A percentile compares a stretch with the other conserved stretches of the same genome.
Evolutionary conservation across 2,888 invertebrate genomes (phyloP).

Genomic region (Cremastobaeus sp.): DNA sequence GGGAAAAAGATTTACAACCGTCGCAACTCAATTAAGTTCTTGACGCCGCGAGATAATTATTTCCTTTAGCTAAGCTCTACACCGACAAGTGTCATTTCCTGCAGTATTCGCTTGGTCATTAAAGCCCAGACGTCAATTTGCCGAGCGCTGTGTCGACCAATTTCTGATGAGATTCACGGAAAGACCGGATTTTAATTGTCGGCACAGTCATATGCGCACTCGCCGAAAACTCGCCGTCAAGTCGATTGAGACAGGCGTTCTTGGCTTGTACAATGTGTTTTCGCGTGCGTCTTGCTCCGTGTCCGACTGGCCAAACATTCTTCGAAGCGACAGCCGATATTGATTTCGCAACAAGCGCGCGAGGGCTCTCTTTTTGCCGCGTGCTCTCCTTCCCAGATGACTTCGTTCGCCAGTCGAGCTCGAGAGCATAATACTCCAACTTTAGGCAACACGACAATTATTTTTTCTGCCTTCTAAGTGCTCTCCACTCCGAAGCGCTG

Average conservation of each 20-base stretch:
- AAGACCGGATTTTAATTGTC: constrained; percentile 59
- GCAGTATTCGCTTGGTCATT: constrained; percentile 59
- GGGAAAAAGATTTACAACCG: constrained; percentile 59
- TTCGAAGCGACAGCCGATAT: constrained; percentile 57
- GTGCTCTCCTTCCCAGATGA: constrained; percentile 30
- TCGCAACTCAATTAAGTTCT: constrained; percentile 58
- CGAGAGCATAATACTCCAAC: constrained; percentile 3
- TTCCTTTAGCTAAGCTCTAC: constrained; percentile 60
- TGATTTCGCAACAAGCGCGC: constrained; percentile 54
- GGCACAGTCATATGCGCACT: constrained; percentile 14
- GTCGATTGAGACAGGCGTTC: constrained; percentile 19
- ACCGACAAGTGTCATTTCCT: constrained; percentile 62
- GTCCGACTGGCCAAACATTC: constrained; percentile 54
- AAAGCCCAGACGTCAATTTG: constrained; percentile 61
- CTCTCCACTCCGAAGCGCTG: background rate
- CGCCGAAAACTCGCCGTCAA: constrained; percentile 25
- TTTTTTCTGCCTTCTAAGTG: no score
- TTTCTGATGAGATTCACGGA: constrained; percentile 58
- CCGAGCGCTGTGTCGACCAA: constrained; percentile 49
- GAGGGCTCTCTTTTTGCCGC: constrained; percentile 39
- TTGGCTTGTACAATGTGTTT: constrained; percentile 27
- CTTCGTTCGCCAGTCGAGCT: constrained; percentile 18
- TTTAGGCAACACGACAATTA: constrained; percentile 17
- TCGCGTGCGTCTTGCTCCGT: constrained; percentile 24
- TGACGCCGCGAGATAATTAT: constrained; percentile 60